Evolutionary conservation across 2,888 invertebrate species (phyloP), one percentile per base, ranked within the genome.

Genomic region (Margaritifera margaritifera): DNA sequence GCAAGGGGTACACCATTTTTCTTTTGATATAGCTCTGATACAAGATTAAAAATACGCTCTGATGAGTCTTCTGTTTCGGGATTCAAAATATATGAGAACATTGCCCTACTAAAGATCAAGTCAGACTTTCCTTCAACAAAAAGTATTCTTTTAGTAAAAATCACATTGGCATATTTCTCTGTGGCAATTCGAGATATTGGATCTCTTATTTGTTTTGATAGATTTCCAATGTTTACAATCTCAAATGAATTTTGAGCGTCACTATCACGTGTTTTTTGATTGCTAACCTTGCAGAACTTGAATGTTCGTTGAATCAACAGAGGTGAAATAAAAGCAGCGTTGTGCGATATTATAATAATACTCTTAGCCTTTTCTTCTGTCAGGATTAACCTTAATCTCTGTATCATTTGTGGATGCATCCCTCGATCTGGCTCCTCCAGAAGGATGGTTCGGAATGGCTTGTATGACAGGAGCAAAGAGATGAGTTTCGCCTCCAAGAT

Each of bases 331-430:
- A 67, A 68, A 20, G 50, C 27, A 8, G 56, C 58, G 3, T 25
- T 42, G 31, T 68, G 67, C 6, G 31, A 52, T 24, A 51, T 52
- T 15, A 68, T 22, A 20, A 68, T 20, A 31, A 68, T 52, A 6
- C 42, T 54, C 52, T 63, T 68, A 19, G 62, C 19, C 4, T 25
- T 20, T 22, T 57, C 62, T 51, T 24, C 31, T 24, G 20, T 20
- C 22, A 68, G 42, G 4, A 62, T 42, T 8, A 68, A 15, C 4
- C 31, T 31, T 6, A 68, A 22, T 24, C 67, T 50, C 20, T 68
- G 62, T 15, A 68, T 24, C 67, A 68, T 68, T 27, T 68, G 67
- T 6, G 56, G 25, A 55, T 68, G 67, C 67, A 68, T 68, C 18
- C 67, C 67, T 27, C 62, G 50, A 25, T 62, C 67, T 15, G 67